A percentile compares a stretch with the other conserved stretches of the same genome.
Conservation (phyloP, 2,797 vertebrate species). For the Hippocampus kuda region DNA sequence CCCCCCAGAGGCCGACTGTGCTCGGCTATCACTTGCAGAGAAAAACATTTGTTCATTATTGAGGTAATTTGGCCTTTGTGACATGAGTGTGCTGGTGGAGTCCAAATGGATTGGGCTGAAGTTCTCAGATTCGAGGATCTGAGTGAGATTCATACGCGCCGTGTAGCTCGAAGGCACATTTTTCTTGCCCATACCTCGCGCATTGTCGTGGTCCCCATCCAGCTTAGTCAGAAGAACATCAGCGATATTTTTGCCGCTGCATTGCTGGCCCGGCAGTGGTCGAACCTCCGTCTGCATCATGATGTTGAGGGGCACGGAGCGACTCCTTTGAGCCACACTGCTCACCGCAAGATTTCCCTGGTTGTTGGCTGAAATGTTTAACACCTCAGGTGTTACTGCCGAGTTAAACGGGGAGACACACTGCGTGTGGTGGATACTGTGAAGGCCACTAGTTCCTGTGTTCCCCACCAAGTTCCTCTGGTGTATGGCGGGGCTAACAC, state of each 20-base stretch:
- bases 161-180: slow-evolving; percentile 87
- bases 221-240: slow-evolving; percentile 89
- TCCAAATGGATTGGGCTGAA: slow-evolving; percentile 75
- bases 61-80: slow-evolving; percentile 85
- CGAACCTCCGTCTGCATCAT: slow-evolving; percentile 96
- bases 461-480: slow-evolving; percentile 84
- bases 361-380: slow-evolving; percentile 76
- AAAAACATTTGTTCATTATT: slow-evolving; percentile 77
- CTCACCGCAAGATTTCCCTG: slow-evolving; percentile 71
- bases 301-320: slow-evolving; percentile 89
- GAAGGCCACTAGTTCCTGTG: slow-evolving; percentile 65
- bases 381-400: slow-evolving; percentile 76
- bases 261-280: slow-evolving; percentile 70
- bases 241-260: slow-evolving; percentile 79
- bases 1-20: slow-evolving; percentile 61
- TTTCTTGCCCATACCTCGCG: slow-evolving; percentile 85
- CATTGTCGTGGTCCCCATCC: slow-evolving; percentile 76
- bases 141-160: slow-evolving; percentile 96
- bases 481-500: slow-evolving; percentile 93
- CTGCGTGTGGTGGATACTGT: slow-evolving; percentile 72
- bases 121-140: slow-evolving; percentile 84
- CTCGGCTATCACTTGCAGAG: slow-evolving; percentile 73
- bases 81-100: slow-evolving; percentile 69
- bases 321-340: slow-evolving; percentile 90
- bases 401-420: slow-evolving; percentile 81